Percentiles rank a stretch among this genome's conserved stretches.
phyloP scores from a whole-genome alignment of 2,888 invertebrate genomes.

The Spatulosminthurus flaviceps region DNA sequence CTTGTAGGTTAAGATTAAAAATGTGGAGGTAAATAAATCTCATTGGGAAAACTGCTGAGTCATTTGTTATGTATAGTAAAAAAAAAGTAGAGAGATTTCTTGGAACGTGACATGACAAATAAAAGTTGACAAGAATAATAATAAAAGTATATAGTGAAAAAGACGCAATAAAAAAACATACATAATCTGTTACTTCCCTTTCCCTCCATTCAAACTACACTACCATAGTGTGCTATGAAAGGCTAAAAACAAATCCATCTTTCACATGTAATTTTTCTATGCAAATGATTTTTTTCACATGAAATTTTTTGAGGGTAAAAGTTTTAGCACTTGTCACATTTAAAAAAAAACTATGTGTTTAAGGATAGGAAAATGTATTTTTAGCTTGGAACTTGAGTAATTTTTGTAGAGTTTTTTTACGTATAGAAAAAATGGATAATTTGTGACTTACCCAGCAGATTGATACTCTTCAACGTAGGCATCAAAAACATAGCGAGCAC shows the following conservation, averaged over 20 bases:
- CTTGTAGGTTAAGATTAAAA: no score
- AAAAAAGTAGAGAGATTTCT: no score
- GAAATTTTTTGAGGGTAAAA: no score
- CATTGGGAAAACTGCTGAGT: no score
- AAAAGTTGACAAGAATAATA: background rate
- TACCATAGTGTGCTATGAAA: background rate
- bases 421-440: background rate
- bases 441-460: constrained; percentile 57
- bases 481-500: constrained; percentile 64
- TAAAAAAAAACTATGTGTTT: background rate
- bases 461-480: constrained; percentile 64
- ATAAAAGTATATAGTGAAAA: no score
- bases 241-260: background rate
- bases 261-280: background rate
- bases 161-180: background rate
- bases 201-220: no score
- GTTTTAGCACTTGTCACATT: background rate
- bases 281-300: no score
- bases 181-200: background rate
- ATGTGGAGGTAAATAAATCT: no score
- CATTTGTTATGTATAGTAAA: no score
- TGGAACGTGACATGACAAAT: background rate
- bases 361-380: background rate
- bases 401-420: background rate
- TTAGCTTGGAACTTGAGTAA: background rate